Base-by-base conservation (phyloP, 2,113 vertebrate species). In the Chamaea fasciata region DNA sequence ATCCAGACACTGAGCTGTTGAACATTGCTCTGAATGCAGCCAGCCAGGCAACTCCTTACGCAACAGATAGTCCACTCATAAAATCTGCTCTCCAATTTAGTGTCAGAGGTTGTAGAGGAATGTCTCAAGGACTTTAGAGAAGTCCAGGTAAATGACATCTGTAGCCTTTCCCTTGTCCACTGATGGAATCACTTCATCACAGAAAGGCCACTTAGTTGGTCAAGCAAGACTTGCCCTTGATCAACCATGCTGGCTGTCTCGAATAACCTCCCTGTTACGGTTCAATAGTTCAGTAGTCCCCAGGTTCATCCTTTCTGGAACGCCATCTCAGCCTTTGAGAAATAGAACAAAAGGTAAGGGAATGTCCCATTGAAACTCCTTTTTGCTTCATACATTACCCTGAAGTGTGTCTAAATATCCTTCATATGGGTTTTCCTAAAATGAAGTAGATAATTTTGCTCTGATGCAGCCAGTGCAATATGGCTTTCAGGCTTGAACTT, bases 301-400 rank as follows among this genome's bases (percentile, higher is more conserved):
- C 5, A 44, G 31, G 18, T 24, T 63, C 6, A 18, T 77, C 23
- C 28, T 77, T 73, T 57, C 10, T 52, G 52, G 7, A 37, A 28
- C 26, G 41, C 18, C 35, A 39, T 39, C 24, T 15, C 24, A 60
- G 2, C 14, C 18, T 86, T n/a, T 56, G 27, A 67, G 21, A 90
- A 90, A 10, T 17, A 71, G 11, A 13, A 30, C n/a, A 85, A 21
- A 41, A 67, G 15, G 15, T 55, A 42, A 42, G 39, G 10, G 2
- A 68, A 18, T 62, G 10, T 67, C 20, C 23, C 20, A 20, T 13
- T 0, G 0, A 71, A 11, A 46, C 24, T 88, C 20, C 52, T 7
- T 68, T 75, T 46, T 7, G 6, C 30, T 50, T 12, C 2, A 1
- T 35, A 31, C 19, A 9, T 63, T 71, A 33, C 5, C 5, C 15